A percentile compares a stretch with the other conserved stretches of the same genome.
Evolutionary conservation across 2,888 invertebrate genomes (phyloP).

Genomic region (Lithophane ornitopus): DNA sequence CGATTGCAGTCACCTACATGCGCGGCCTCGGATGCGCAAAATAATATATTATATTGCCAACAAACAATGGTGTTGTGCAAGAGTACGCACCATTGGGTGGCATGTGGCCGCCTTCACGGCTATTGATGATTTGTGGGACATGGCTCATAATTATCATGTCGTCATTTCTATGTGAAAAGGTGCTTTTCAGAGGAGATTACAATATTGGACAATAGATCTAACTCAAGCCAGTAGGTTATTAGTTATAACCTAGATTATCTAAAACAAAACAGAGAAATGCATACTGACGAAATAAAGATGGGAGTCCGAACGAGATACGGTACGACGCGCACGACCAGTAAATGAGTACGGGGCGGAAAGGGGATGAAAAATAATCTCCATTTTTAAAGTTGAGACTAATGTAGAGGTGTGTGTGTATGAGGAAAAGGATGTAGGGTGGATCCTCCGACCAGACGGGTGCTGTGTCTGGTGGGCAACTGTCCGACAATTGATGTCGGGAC

Average conservation of each 20-base stretch:
- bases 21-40: constrained; percentile 71
- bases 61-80: constrained; percentile 78
- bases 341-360: not conserved
- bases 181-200: not conserved
- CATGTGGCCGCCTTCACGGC: constrained; percentile 76
- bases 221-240: too few relatives aligned
- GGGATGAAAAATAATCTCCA: too few relatives aligned
- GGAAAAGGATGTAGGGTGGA: too few relatives aligned
- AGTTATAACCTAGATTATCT: not conserved
- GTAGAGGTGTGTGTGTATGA: too few relatives aligned
- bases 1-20: constrained; percentile 55
- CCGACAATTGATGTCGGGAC: too few relatives aligned
- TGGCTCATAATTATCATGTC: constrained; percentile 28
- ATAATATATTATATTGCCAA: constrained; percentile 74
- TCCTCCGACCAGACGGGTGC: too few relatives aligned
- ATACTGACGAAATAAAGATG: not conserved
- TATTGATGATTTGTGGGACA: constrained; percentile 72
- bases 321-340: not conserved
- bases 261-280: not conserved
- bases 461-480: too few relatives aligned
- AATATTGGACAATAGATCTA: not conserved
- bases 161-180: not conserved
- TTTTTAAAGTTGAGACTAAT: not conserved
- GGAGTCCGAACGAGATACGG: too few relatives aligned
- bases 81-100: constrained; percentile 71